These are phyloP conservation scores for Xestobium rufovillosum DNA, from an alignment of 2,888 invertebrate species.

Conservation along the genomic window DNA sequence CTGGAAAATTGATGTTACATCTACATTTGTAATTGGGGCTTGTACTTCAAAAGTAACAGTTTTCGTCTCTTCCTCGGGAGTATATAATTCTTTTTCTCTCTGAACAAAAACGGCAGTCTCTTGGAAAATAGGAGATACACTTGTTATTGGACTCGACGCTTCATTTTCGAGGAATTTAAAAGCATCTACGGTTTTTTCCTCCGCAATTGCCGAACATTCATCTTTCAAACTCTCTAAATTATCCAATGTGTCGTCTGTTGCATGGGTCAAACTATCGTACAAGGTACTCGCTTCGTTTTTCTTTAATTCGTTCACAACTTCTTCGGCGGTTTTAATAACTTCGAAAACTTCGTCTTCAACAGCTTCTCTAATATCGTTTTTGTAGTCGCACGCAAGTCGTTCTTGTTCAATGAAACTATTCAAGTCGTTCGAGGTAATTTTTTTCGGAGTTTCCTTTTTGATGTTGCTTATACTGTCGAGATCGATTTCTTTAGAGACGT, in stretches of 20 bases:
- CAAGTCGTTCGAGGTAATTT: conserved; percentile 10
- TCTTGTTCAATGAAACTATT: too few relatives aligned
- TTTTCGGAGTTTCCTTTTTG: conserved; percentile 26
- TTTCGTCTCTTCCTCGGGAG: neutral
- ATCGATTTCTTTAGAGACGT: conserved; percentile 37
- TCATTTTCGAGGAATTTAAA: conserved; percentile 42
- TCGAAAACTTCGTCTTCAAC: conserved; percentile 34
- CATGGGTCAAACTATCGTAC: conserved; percentile 36
- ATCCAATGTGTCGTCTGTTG: conserved; percentile 40
- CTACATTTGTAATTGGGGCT: conserved; percentile 3
- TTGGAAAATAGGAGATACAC: conserved; percentile 11
- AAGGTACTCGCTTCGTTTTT: conserved; percentile 28
- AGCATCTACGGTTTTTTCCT: conserved; percentile 40
- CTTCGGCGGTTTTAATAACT: conserved; percentile 37
- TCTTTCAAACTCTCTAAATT: conserved; percentile 37
- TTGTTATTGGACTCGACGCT: conserved; percentile 29
- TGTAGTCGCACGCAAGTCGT: too few relatives aligned
- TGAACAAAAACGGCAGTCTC: conserved; percentile 24
- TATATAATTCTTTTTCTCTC: conserved; percentile 22
- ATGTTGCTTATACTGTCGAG: conserved; percentile 30
- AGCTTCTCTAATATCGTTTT: conserved; percentile 20
- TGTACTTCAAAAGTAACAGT: conserved; percentile 16
- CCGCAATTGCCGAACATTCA: conserved; percentile 34
- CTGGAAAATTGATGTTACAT: conserved; percentile 13
- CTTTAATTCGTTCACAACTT: conserved; percentile 35